These are phyloP conservation scores for Anadara kagoshimensis DNA, from an alignment of 1,140 invertebrate genomes.

Conservation along the genomic window DNA sequence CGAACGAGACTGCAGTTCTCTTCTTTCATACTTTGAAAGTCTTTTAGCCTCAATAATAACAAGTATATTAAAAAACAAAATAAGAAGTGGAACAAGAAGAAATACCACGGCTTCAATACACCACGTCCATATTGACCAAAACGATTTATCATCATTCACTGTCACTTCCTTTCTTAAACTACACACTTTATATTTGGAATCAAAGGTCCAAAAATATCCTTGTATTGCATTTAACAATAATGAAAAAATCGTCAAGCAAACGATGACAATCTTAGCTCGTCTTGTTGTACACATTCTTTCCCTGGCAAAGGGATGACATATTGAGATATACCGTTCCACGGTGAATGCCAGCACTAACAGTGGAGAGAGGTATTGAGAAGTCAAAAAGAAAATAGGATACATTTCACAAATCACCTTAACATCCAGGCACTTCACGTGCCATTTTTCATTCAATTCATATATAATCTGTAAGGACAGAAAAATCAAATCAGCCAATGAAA, in stretches of 20 bases:
- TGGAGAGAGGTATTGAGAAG: constrained; percentile 70
- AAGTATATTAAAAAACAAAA: constrained; percentile 68
- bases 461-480: constrained; percentile 61
- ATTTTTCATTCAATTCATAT: constrained; percentile 64
- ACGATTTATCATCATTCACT: constrained; percentile 35
- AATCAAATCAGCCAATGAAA: constrained; percentile 60
- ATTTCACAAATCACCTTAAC: constrained; percentile 63
- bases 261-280: constrained; percentile 81
- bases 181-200: constrained; percentile 47
- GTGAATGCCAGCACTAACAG: constrained; percentile 84
- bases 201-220: constrained; percentile 69
- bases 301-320: constrained; percentile 91
- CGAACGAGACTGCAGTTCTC: constrained; percentile 48
- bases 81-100: constrained; percentile 62
- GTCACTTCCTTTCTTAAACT: constrained; percentile 45
- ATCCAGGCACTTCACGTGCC: constrained; percentile 59
- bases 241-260: constrained; percentile 44
- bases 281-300: constrained; percentile 86
- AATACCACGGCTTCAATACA: constrained; percentile 66
- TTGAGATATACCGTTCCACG: constrained; percentile 94
- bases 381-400: constrained; percentile 62
- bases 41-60: constrained; percentile 68
- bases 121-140: constrained; percentile 64
- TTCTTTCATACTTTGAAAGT: constrained; percentile 60
- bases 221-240: constrained; percentile 59